Evolutionary conservation across 37 sponge, comb jelly and placozoan genomes (phyloP).

Genomic region (Crambe crambe): DNA sequence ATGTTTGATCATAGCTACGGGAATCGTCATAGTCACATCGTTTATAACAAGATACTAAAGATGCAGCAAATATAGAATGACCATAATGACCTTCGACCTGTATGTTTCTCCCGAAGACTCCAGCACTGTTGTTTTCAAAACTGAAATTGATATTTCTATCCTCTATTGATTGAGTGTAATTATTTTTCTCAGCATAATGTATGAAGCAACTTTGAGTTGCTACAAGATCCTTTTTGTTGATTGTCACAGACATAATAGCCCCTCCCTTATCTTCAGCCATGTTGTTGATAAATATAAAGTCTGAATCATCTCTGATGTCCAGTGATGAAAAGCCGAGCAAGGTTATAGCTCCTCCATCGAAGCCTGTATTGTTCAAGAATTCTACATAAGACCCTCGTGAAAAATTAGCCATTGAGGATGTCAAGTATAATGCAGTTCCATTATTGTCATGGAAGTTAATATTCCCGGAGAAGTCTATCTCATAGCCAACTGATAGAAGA

Average conservation of each 20-base stretch:
- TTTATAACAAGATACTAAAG: neutral
- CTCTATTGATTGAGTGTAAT: too few relatives aligned
- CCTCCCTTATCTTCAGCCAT: slow-evolving; percentile 45
- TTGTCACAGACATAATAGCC: slow-evolving; percentile 23
- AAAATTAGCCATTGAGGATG: neutral
- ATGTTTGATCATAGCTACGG: neutral
- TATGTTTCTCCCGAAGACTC: neutral
- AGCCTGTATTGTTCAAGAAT: too few relatives aligned
- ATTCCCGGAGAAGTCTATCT: neutral
- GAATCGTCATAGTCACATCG: neutral
- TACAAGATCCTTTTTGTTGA: neutral
- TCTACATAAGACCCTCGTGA: neutral
- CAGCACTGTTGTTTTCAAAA: neutral
- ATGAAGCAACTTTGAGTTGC: slow-evolving; percentile 1
- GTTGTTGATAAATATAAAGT: slow-evolving; percentile 33
- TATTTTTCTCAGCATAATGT: neutral
- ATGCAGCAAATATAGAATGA: neutral
- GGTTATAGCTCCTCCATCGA: neutral
- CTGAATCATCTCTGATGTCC: neutral
- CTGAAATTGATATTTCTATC: slow-evolving; percentile 1
- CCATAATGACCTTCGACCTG: neutral
- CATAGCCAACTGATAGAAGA: neutral
- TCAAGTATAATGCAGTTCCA: neutral
- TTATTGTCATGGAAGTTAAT: neutral
- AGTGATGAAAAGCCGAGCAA: slow-evolving; percentile 24